Evolutionary conservation across 2,888 invertebrate species (phyloP).

Genomic region (Oligia strigilis): DNA sequence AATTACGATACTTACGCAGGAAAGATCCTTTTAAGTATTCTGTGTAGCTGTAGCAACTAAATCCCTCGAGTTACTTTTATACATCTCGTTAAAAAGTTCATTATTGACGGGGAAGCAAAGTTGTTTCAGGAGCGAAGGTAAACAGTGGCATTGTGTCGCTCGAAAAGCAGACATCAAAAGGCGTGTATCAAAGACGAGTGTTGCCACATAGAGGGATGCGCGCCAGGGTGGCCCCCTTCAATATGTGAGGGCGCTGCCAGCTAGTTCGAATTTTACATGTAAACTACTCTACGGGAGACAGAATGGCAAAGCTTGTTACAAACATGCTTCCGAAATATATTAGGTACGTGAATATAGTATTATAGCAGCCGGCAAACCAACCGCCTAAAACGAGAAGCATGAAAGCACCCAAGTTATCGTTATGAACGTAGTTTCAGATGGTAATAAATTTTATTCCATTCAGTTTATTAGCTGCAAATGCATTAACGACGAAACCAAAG

Average conservation of each 20-base stretch:
- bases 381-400: slow-evolving; percentile 24
- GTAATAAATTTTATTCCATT: slow-evolving; percentile 29
- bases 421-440: slow-evolving; percentile 18
- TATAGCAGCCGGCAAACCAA: slow-evolving; percentile 6
- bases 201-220: slow-evolving; percentile 78
- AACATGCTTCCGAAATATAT: slow-evolving; percentile 54
- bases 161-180: slow-evolving; percentile 87
- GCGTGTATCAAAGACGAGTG: slow-evolving; percentile 86
- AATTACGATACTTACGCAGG: neutral
- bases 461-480: slow-evolving; percentile 46
- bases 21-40: neutral
- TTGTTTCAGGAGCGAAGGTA: slow-evolving; percentile 81
- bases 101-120: slow-evolving; percentile 78
- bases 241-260: slow-evolving; percentile 78
- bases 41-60: slow-evolving; percentile 22
- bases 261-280: slow-evolving; percentile 83
- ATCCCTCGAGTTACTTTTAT: slow-evolving; percentile 46
- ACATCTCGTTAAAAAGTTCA: slow-evolving; percentile 78
- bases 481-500: slow-evolving; percentile 50
- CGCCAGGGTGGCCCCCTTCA: slow-evolving; percentile 77
- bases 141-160: slow-evolving; percentile 84
- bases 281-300: slow-evolving; percentile 66
- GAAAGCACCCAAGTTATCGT: slow-evolving; percentile 7
- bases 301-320: slow-evolving; percentile 60
- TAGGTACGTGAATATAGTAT: slow-evolving; percentile 29